phyloP scores from a whole-genome alignment of 2,113 vertebrate species.

The Tychaedon coryphoeus region DNA sequence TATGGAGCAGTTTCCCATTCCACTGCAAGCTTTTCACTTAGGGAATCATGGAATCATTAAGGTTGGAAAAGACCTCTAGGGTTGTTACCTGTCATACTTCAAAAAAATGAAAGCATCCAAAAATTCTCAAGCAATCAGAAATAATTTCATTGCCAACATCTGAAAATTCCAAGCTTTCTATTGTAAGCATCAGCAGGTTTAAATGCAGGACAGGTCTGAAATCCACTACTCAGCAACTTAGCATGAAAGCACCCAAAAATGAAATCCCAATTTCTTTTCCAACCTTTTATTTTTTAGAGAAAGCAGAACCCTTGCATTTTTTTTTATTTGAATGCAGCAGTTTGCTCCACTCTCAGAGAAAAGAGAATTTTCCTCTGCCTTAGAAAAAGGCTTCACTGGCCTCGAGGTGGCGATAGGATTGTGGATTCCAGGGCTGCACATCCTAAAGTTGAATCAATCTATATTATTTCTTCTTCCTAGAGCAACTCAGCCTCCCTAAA shows the following conservation, averaged over 20 bases:
- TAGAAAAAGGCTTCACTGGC: background rate
- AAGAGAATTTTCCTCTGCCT: background rate
- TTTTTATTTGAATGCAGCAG: background rate
- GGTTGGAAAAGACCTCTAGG: background rate
- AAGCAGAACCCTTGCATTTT: background rate
- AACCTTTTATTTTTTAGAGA: background rate
- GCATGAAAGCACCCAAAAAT: background rate
- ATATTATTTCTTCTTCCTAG: background rate
- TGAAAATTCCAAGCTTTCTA: background rate
- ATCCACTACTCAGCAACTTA: background rate
- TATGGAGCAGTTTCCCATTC: background rate
- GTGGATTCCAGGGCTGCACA: background rate
- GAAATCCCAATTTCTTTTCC: background rate
- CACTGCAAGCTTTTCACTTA: background rate
- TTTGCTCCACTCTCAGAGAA: background rate
- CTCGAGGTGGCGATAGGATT: slow-evolving; percentile 35
- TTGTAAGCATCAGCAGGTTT: background rate
- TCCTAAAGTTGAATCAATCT: background rate
- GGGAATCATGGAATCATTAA: background rate
- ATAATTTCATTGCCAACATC: background rate
- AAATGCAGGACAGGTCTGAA: background rate
- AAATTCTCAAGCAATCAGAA: background rate
- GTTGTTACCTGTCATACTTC: rapidly evolving
- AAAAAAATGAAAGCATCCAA: background rate
- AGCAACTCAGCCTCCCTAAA: background rate